Evolutionary conservation across 2,797 vertebrate species (phyloP), one percentile per base, ranked within the genome.

Genomic region (Chanos chanos): DNA sequence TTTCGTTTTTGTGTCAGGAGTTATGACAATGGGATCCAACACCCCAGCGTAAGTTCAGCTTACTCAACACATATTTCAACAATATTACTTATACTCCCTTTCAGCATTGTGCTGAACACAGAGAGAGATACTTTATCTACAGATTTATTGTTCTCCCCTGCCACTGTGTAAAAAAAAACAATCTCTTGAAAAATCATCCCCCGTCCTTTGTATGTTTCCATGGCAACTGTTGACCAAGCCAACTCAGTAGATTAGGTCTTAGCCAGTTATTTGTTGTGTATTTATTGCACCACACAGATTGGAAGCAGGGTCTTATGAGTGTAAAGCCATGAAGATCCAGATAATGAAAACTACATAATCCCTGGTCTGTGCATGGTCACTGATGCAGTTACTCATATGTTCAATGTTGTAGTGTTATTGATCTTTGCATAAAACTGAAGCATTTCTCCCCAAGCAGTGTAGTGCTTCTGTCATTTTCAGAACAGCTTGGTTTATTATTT

Each of bases 1-100:
- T 1, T 51, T 91, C 12, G 83, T 93, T 54, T 93, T 93, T 66
- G 76, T 90, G 33, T 89, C 86, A 1, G 86, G 89, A 54, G 75
- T 92, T 57, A 74, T 89, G 60, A 73, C 85, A 31, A 87, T 89
- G 87, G 81, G 84, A 7, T 87, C 72, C 61, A 92, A 91, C 74
- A 85, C 75, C 4, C 86, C 87, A 39, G 89, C 84, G 86, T 92
- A 76, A 88, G 89, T 87, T 53, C 18, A 31, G 43, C 16, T 19
- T n/a, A 9, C 6, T 36, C 7, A 49, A 15, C 25, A 43, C 18
- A 8, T 43, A 18, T 18, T 58, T 41, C 9, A 6, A 37, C 39
- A n/a, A 9, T 10, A 9, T 43, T 18, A 5, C 12, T 13, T 27
- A 12, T 1, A 16, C 10, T 62, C 18, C 30, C 30, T 30, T 28